Evolutionary conservation across 2,797 vertebrate species (phyloP).

Genomic region (Chaenodraco wilsoni): DNA sequence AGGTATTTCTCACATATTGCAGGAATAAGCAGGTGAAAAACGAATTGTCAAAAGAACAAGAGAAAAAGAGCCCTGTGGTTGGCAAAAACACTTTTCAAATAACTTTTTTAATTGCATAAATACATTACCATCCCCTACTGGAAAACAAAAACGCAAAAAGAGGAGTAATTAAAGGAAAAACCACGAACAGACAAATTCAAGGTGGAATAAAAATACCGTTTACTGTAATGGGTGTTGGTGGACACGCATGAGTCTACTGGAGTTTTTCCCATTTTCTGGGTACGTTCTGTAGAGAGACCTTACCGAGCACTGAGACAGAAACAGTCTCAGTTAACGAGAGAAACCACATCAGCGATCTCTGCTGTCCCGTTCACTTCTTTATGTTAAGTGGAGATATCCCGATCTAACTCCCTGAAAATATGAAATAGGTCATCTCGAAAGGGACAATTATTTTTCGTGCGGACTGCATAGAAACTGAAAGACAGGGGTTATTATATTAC

Average conservation of each 20-base stretch:
- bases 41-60: neutral
- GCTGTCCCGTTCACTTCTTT: constrained; percentile 5
- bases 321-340: constrained; percentile 27
- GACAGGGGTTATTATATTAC: neutral
- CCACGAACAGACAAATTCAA: neutral
- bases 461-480: neutral
- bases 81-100: neutral
- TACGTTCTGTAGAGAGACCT: constrained; percentile 42
- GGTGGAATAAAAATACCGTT: constrained; percentile 9
- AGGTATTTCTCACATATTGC: constrained; percentile 2
- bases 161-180: rapidly evolving
- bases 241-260: neutral
- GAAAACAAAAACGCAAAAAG: neutral
- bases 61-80: neutral
- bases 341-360: constrained; percentile 17
- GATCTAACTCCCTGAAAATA: neutral
- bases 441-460: constrained; percentile 17
- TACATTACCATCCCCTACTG: neutral
- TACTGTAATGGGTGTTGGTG: constrained; percentile 1
- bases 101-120: neutral
- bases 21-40: neutral
- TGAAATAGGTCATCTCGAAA: constrained; percentile 12
- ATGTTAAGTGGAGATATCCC: neutral
- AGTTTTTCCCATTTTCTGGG: constrained; percentile 26
- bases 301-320: constrained; percentile 8